Percentiles rank a stretch among this genome's conserved stretches.
Conservation (phyloP, 2,888 invertebrate species). For the Horisme vitalbata region DNA sequence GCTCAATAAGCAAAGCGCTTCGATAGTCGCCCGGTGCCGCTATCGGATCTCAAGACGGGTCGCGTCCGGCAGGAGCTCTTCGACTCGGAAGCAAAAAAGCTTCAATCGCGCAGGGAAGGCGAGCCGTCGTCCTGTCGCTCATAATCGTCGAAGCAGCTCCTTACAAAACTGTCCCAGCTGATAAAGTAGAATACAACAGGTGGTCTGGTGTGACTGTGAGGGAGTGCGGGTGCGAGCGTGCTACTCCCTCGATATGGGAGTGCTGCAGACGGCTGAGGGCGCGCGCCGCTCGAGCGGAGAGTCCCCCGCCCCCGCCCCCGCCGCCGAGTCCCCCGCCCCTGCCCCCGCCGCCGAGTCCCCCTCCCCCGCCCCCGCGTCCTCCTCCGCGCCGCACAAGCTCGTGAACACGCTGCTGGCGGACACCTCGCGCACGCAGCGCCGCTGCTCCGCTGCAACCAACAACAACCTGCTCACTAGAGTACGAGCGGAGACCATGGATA, state of each 20-base stretch:
- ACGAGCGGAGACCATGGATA: no score
- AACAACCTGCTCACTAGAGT: neutral
- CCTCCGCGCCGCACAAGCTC: constrained; percentile 51
- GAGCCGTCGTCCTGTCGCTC: no score
- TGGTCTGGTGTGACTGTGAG: no score
- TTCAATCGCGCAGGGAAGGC: no score
- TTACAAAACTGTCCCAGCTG: no score
- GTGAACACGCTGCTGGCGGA: constrained; percentile 66
- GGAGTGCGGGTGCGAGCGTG: neutral
- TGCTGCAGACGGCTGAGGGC: constrained; percentile 67
- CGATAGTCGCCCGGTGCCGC: no score
- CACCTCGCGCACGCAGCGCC: constrained; percentile 74
- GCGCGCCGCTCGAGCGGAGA: constrained; percentile 46
- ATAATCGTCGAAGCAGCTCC: no score
- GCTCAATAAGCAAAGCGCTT: no score
- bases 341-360: constrained; percentile 22
- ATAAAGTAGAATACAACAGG: no score
- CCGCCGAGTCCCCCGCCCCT: constrained; percentile 18
- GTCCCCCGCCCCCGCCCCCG: constrained; percentile 23
- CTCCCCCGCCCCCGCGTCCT: constrained; percentile 21
- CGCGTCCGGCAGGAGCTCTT: no score
- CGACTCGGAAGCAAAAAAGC: no score
- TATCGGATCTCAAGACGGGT: no score
- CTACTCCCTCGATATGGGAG: constrained; percentile 68
- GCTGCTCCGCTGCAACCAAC: constrained; percentile 69